phyloP scores from a whole-genome alignment of 2,113 vertebrate genomes.

The Agapornis roseicollis region DNA sequence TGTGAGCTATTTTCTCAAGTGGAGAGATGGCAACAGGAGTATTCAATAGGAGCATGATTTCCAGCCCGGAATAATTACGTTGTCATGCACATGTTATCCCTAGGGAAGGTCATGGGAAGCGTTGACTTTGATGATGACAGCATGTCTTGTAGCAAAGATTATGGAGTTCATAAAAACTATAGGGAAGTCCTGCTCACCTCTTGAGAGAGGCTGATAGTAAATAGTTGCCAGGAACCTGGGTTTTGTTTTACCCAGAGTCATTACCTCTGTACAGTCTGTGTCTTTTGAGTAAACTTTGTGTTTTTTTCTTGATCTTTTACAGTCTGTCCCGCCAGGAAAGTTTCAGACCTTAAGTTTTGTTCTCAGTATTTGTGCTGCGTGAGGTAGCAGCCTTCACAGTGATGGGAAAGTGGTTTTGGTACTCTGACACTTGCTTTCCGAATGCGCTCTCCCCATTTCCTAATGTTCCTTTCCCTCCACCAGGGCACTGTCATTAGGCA shows the following conservation, averaged over 20 bases:
- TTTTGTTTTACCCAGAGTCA: not conserved
- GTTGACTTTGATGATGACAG: not conserved
- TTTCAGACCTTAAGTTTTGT: not conserved
- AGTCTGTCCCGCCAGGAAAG: not conserved
- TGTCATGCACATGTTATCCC: not conserved
- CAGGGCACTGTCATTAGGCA: not conserved
- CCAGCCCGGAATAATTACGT: not conserved
- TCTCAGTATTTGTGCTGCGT: not conserved
- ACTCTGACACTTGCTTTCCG: not conserved
- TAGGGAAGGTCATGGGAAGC: not conserved
- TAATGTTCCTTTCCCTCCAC: not conserved
- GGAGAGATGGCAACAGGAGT: not conserved
- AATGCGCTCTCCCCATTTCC: not conserved
- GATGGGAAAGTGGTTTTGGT: not conserved
- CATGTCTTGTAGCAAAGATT: not conserved
- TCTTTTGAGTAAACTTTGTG: not conserved
- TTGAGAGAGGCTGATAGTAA: not conserved
- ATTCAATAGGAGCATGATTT: not conserved
- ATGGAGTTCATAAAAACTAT: not conserved
- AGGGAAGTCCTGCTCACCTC: not conserved
- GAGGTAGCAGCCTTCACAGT: not conserved
- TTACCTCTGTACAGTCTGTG: not conserved
- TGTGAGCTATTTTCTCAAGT: not conserved
- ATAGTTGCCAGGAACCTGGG: not conserved
- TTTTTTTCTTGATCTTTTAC: not conserved